These are phyloP conservation scores for Emys orbicularis DNA, from an alignment of 2,797 vertebrate species.

Conservation along the genomic window DNA sequence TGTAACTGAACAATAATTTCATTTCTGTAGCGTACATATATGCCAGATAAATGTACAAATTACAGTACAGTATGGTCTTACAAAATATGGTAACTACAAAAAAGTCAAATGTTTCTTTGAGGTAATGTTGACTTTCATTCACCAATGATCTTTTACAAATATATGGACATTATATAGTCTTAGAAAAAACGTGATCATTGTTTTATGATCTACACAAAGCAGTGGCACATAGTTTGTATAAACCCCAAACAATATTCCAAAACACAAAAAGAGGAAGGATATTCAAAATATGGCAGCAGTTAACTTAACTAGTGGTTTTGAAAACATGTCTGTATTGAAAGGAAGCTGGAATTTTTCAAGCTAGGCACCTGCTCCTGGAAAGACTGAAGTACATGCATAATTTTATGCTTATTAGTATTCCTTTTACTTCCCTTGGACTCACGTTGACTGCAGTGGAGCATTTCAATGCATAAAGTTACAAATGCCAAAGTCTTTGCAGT, in stretches of 20 bases:
- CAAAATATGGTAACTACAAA: background rate
- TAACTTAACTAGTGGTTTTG: background rate
- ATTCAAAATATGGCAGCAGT: background rate
- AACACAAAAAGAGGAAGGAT: background rate
- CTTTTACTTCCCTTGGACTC: background rate
- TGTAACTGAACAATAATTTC: background rate
- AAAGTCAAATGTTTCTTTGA: background rate
- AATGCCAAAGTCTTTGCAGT: background rate
- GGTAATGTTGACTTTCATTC: background rate
- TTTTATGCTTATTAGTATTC: background rate
- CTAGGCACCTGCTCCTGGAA: fast-evolving
- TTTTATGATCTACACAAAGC: background rate
- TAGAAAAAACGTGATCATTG: background rate
- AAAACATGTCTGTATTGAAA: background rate
- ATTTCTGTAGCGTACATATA: background rate
- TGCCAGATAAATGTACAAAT: fast-evolving
- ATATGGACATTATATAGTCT: background rate
- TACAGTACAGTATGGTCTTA: background rate
- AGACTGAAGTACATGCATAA: background rate
- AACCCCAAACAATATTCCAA: background rate
- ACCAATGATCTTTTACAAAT: fast-evolving
- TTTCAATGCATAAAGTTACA: background rate
- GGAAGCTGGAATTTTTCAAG: background rate
- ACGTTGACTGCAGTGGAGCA: background rate
- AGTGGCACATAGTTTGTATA: background rate